Evolutionary conservation across 2,888 invertebrate species (phyloP).

Genomic region (Tachina fera): DNA sequence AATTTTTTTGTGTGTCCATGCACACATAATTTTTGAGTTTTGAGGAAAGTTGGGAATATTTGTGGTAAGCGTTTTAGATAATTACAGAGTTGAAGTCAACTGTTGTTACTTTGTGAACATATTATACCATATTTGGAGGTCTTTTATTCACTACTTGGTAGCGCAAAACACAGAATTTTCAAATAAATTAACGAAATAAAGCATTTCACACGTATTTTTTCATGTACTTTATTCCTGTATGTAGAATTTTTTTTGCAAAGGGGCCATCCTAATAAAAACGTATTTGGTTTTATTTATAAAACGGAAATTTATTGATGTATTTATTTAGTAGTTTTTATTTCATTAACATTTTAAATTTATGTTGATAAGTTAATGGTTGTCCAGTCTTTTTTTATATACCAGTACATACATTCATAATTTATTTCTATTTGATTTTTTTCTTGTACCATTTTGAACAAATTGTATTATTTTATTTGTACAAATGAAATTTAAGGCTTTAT

Average conservation of each 20-base stretch:
- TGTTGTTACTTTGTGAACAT: too few species aligned
- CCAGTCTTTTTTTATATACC: not conserved
- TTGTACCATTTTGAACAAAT: not conserved
- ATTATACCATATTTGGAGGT: too few species aligned
- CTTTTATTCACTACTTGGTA: too few species aligned
- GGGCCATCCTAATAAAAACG: not conserved
- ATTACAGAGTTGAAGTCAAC: too few species aligned
- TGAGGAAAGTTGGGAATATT: too few species aligned
- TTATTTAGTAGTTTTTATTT: constrained; percentile 65
- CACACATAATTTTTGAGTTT: too few species aligned
- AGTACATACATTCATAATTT: constrained; percentile 10
- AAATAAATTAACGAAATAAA: too few species aligned
- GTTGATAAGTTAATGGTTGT: constrained; percentile 60
- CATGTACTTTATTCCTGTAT: too few species aligned
- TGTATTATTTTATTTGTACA: constrained; percentile 21
- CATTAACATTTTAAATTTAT: constrained; percentile 62
- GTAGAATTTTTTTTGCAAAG: not conserved
- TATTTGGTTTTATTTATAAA: constrained; percentile 50
- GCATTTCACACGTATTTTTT: too few species aligned
- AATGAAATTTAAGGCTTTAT: constrained; percentile 2
- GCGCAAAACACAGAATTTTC: too few species aligned
- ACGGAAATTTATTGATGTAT: constrained; percentile 61
- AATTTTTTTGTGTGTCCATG: too few species aligned
- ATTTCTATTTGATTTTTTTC: constrained; percentile 1
- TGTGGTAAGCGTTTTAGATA: too few species aligned